phyloP scores from a whole-genome alignment of 2,888 invertebrate genomes.

The Drosophila acutilabella region DNA sequence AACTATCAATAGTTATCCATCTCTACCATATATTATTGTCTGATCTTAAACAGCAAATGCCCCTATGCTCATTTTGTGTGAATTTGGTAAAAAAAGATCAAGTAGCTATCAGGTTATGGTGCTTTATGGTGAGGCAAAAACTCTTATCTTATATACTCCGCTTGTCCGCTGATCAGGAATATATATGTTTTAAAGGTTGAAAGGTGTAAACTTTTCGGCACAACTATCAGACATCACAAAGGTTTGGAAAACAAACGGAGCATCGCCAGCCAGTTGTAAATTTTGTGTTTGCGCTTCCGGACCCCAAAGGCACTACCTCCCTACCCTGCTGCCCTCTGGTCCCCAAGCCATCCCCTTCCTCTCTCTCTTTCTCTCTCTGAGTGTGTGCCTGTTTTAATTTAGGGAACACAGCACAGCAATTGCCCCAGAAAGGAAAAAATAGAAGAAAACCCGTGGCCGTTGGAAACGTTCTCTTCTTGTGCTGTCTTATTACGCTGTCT shows the following conservation, averaged over 20 bases:
- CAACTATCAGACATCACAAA: too few relatives aligned
- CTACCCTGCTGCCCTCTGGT: background rate
- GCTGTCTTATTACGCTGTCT: conserved; percentile 65
- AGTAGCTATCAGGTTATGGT: too few relatives aligned
- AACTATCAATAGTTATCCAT: too few relatives aligned
- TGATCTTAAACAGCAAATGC: too few relatives aligned
- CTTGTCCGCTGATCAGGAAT: too few relatives aligned
- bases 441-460: conserved; percentile 33
- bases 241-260: conserved; percentile 13
- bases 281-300: conserved; percentile 61
- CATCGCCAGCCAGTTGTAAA: conserved; percentile 60
- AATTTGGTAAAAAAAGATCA: too few relatives aligned
- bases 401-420: conserved; percentile 63
- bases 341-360: background rate
- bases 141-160: too few relatives aligned
- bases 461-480: conserved; percentile 42
- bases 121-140: too few relatives aligned
- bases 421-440: conserved; percentile 45
- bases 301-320: conserved; percentile 27
- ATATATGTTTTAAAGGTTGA: too few relatives aligned
- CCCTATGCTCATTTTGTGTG: too few relatives aligned
- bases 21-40: too few relatives aligned
- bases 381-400: conserved; percentile 69
- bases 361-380: background rate
- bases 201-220: too few relatives aligned